These are phyloP conservation scores for Stercorarius parasiticus DNA, from an alignment of 2,113 vertebrate genomes.

Conservation along the genomic window DNA sequence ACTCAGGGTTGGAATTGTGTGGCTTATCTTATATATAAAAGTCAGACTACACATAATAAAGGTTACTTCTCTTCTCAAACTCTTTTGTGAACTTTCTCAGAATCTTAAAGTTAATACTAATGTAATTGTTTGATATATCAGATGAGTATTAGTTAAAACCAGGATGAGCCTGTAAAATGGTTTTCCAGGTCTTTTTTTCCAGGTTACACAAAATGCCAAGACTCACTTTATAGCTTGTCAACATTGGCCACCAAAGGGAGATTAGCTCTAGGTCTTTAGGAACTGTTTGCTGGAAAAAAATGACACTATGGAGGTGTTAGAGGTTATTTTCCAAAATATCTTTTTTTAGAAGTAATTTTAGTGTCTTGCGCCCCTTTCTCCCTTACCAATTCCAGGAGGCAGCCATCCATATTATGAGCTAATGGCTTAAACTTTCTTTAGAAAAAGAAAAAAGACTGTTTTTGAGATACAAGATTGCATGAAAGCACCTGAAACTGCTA, in stretches of 20 bases:
- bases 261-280: conserved; percentile 38
- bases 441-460: background rate
- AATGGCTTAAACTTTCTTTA: conserved; percentile 32
- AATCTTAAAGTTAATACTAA: background rate
- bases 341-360: conserved; percentile 33
- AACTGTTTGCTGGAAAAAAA: conserved; percentile 43
- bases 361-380: background rate
- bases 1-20: background rate
- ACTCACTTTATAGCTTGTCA: conserved; percentile 47
- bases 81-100: background rate
- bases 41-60: background rate
- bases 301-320: conserved; percentile 22
- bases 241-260: conserved; percentile 33
- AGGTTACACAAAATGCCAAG: conserved; percentile 14
- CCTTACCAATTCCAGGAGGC: conserved; percentile 29
- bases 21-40: background rate
- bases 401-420: conserved; percentile 55
- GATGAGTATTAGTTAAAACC: background rate
- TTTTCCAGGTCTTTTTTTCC: conserved; percentile 44
- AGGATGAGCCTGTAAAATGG: background rate
- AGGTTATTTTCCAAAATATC: conserved; percentile 59
- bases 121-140: background rate
- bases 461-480: conserved; percentile 22
- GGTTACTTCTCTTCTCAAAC: background rate
- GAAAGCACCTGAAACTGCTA: conserved; percentile 33